A percentile compares a stretch with the other conserved stretches of the same genome.
Conservation (phyloP, 2,113 vertebrate genomes). For the Elephantulus edwardii region DNA sequence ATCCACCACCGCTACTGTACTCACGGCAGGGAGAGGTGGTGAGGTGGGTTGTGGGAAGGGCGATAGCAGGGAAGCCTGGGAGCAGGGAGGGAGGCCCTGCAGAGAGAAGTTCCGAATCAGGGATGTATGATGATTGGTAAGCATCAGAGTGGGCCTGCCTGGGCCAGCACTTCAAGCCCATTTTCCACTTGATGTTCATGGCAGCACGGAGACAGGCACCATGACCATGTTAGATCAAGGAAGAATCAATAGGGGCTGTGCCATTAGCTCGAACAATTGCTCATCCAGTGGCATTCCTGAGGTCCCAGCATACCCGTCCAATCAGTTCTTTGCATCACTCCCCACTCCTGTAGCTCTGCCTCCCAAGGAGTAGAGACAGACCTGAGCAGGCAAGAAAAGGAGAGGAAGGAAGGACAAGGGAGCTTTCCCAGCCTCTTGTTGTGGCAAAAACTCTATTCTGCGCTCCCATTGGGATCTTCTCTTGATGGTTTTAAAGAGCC, state of each 20-base stretch:
- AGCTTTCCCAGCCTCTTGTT: background rate
- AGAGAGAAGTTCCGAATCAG: background rate
- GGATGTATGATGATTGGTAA: background rate
- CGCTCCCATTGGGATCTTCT: background rate
- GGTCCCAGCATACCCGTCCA: background rate
- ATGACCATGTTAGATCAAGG: background rate
- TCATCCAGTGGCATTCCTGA: background rate
- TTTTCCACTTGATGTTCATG: background rate
- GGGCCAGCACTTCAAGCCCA: accelerated
- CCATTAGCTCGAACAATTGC: background rate
- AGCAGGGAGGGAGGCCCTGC: background rate
- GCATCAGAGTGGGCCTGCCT: accelerated
- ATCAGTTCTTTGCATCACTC: background rate
- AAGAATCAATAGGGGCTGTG: background rate
- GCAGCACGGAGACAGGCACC: background rate
- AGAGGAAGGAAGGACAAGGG: background rate
- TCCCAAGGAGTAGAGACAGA: no score
- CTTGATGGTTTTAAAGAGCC: background rate
- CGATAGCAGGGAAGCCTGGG: accelerated
- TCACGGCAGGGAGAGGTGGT: background rate
- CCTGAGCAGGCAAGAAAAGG: background rate
- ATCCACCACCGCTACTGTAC: background rate
- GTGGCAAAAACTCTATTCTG: background rate
- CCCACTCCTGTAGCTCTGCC: background rate
- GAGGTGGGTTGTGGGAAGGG: background rate